These are phyloP conservation scores for Drosophila tristis DNA, from an alignment of 1,140 invertebrate species.

Conservation along the genomic window DNA sequence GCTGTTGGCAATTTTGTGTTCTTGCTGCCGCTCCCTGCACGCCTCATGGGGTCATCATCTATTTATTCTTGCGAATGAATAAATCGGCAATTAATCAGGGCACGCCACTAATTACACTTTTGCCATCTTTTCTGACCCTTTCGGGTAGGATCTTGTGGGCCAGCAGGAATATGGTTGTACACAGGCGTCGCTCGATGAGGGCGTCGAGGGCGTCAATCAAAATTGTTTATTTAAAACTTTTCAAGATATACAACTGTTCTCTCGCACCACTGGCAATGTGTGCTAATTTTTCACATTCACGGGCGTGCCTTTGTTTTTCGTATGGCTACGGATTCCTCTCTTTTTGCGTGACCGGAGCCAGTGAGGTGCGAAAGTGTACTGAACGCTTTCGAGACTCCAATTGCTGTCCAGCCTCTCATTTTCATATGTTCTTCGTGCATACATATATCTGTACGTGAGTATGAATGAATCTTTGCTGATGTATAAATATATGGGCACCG, in stretches of 20 bases:
- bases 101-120: conserved; percentile 12
- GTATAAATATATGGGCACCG: no score
- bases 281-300: conserved; percentile 57
- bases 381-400: conserved; percentile 29
- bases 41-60: conserved; percentile 14
- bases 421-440: conserved; percentile 7
- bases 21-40: not conserved
- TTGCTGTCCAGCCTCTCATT: conserved; percentile 10
- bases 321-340: not conserved
- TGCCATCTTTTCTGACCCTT: conserved; percentile 29
- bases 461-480: no score
- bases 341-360: conserved; percentile 45
- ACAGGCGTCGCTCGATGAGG: conserved; percentile 1
- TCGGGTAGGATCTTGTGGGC: conserved; percentile 27
- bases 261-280: conserved; percentile 39
- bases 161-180: conserved; percentile 1
- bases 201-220: no score
- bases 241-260: conserved; percentile 61
- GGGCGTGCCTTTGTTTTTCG: not conserved
- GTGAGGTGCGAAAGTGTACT: conserved; percentile 63
- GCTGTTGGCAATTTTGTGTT: conserved; percentile 39
- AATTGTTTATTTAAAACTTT: conserved; percentile 72
- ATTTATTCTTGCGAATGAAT: conserved; percentile 17
- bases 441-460: no score
- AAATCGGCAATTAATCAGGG: conserved; percentile 32